A percentile compares a stretch with the other conserved stretches of the same genome.
These are phyloP conservation scores for Diogma glabrata DNA, from an alignment of 2,888 invertebrate genomes.

Conservation along the genomic window DNA sequence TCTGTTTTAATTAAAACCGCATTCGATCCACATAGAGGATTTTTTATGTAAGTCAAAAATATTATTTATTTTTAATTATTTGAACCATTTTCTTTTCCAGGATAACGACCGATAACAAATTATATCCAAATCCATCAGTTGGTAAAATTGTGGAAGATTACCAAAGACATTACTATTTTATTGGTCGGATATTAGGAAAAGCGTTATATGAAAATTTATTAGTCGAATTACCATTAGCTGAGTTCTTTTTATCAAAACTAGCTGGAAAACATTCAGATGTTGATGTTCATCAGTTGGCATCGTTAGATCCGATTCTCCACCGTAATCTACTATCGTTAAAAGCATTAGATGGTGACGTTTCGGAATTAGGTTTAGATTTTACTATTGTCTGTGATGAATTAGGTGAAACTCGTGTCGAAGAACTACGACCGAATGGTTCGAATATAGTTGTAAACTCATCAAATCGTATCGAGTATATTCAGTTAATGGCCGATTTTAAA, in stretches of 20 bases:
- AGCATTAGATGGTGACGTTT: constrained; percentile 73
- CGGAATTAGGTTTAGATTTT: constrained; percentile 84
- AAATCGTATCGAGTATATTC: constrained; percentile 94
- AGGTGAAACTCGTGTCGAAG: constrained; percentile 75
- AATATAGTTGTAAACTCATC: constrained; percentile 82
- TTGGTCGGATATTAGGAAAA: constrained; percentile 90
- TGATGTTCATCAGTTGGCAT: constrained; percentile 85
- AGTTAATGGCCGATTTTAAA: constrained; percentile 91
- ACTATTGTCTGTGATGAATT: constrained; percentile 82
- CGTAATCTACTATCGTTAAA: constrained; percentile 80
- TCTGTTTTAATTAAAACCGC: constrained; percentile 88
- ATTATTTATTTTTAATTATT: background rate
- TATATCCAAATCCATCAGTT: constrained; percentile 94
- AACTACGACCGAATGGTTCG: constrained; percentile 81
- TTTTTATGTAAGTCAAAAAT: constrained; percentile 49
- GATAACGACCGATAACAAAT: constrained; percentile 78
- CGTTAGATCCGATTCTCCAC: constrained; percentile 78
- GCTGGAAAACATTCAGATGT: constrained; percentile 61
- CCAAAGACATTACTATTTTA: constrained; percentile 83
- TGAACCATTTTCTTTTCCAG: constrained; percentile 24
- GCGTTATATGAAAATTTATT: constrained; percentile 91
- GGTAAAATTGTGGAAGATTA: constrained; percentile 75
- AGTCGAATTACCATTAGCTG: constrained; percentile 89
- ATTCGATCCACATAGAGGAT: constrained; percentile 93
- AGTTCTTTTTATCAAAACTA: constrained; percentile 86